Base-by-base conservation (phyloP, 2,797 vertebrate species). In the Tiaroga cobitis region DNA sequence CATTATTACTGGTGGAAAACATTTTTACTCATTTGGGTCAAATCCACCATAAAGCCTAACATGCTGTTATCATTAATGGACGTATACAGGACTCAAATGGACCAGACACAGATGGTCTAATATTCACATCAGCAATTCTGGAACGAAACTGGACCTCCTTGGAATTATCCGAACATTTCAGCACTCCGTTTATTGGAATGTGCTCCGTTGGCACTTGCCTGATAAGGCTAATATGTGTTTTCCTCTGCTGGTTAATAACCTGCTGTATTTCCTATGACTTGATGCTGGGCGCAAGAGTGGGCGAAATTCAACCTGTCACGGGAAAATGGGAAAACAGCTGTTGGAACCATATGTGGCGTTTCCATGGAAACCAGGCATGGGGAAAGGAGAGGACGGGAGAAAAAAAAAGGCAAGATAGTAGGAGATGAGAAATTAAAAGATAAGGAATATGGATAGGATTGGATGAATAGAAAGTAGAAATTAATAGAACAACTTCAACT, bases 261-360 rank as follows among this genome's bases (percentile, higher is more conserved):
- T 77, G 29, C 46, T 49, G 51, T 68, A 54, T 80, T 61, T 78
- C 26, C 72, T 75, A 78, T 32, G 32, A 69, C 69, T 74, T 63
- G 69, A 54, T 83, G 80, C 51, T 9, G 59, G 74, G 46, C 34
- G 16, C 81, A 81, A 68, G 78, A 80, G 87, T 86, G 81, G 84
- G 87, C 43, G 80, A 84, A 82, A 87, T 56, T 83, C 29, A 72
- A 80, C 70, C 82, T 91, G 89, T 91, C 90, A 91, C 91, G 92
- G 80, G 86, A 86, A 90, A 92, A 94, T 84, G 85, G 90, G 83
- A 90, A 93, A 93, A 93, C 93, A 95, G 93, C 93, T 94, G 93
- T 93, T 90, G 16, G 26, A 92, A 85, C 92, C 85, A 83, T 93
- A 93, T 93, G 89, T 91, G 92, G 87, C 85, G 93, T 96, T 94